A percentile compares a stretch with the other conserved stretches of the same genome.
Evolutionary conservation across 2,888 invertebrate genomes (phyloP).

Genomic region (Tetranychus piercei): DNA sequence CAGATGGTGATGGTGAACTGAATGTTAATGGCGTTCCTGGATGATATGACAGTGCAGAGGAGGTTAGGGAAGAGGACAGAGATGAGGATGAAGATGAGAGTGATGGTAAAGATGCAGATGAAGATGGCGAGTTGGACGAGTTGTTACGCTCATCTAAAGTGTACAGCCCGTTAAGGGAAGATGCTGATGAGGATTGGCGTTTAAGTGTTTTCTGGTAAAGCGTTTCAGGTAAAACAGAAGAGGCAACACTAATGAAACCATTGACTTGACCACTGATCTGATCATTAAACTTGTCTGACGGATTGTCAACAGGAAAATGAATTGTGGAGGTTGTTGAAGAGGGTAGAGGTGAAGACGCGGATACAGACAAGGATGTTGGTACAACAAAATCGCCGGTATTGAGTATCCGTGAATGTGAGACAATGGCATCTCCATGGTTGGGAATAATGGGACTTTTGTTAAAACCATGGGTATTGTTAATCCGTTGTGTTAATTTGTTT

Average conservation of each 20-base stretch:
- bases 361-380: background rate
- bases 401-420: background rate
- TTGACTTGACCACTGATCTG: background rate
- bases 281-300: background rate
- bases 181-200: slow-evolving; percentile 6
- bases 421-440: background rate
- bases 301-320: background rate
- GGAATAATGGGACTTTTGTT: background rate
- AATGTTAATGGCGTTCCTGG: background rate
- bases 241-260: slow-evolving; percentile 4
- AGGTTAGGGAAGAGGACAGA: background rate
- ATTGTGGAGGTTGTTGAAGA: background rate
- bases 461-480: background rate
- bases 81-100: background rate
- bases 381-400: background rate
- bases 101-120: background rate
- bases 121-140: background rate
- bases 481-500: background rate
- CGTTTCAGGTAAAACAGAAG: slow-evolving; percentile 13
- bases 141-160: background rate
- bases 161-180: background rate
- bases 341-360: background rate
- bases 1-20: background rate
- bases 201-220: slow-evolving; percentile 6
- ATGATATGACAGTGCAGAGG: background rate